Evolutionary conservation across 2,888 invertebrate genomes (phyloP).

Genomic region (Drosophila leonis): DNA sequence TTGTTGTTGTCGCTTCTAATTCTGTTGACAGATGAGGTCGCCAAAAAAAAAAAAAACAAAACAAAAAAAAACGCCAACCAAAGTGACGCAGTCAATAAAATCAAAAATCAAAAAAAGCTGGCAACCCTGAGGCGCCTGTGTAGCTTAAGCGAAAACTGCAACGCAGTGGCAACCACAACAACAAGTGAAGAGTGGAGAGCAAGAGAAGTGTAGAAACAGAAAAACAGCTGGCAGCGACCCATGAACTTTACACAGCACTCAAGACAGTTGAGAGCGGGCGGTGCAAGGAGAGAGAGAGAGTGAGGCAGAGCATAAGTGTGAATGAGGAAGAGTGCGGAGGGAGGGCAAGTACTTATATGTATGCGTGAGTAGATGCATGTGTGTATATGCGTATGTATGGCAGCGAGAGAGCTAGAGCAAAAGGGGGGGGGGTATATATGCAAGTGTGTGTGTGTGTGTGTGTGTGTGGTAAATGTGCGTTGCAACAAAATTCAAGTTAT

Average conservation of each 20-base stretch:
- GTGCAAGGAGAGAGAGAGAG: neutral
- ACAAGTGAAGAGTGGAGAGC: slow-evolving; percentile 8
- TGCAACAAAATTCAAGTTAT: slow-evolving; percentile 49
- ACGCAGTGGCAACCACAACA: slow-evolving; percentile 41
- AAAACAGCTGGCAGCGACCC: slow-evolving; percentile 63
- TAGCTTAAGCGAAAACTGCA: slow-evolving; percentile 70
- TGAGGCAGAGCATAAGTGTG: neutral
- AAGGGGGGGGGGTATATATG: too few relatives aligned
- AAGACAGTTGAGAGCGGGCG: neutral
- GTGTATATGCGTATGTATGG: neutral
- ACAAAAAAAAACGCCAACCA: slow-evolving; percentile 53
- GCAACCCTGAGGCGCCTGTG: slow-evolving; percentile 73
- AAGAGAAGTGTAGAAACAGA: slow-evolving; percentile 6
- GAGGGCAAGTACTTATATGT: neutral
- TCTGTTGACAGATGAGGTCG: slow-evolving; percentile 80
- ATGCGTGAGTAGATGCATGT: neutral
- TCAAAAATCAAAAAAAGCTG: slow-evolving; percentile 56
- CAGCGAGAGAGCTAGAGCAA: too few relatives aligned
- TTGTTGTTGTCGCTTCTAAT: slow-evolving; percentile 71
- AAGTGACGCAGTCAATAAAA: slow-evolving; percentile 61
- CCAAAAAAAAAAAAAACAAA: slow-evolving; percentile 42
- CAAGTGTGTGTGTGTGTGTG: neutral
- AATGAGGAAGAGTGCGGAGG: neutral
- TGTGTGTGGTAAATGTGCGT: slow-evolving; percentile 49
- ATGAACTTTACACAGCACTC: slow-evolving; percentile 71